Percentiles rank a stretch among this genome's conserved stretches.
Evolutionary conservation across 2,113 vertebrate genomes (phyloP).

Genomic region (Lepisosteus oculatus): DNA sequence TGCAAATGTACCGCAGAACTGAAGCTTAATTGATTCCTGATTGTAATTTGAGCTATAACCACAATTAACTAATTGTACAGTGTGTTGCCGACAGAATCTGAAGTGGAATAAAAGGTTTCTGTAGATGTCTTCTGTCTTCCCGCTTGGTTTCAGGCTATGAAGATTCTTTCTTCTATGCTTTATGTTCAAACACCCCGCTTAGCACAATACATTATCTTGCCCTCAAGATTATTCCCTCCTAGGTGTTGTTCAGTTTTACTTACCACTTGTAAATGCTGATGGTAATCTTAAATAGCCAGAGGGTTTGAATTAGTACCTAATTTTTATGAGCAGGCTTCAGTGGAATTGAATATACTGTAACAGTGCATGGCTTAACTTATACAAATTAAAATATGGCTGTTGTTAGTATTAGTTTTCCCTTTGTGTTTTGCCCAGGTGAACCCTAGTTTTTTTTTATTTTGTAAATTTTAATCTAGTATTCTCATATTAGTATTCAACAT

Average conservation of each 20-base stretch:
- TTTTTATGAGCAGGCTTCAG: not conserved
- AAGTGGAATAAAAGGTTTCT: no score
- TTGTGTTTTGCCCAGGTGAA: not conserved
- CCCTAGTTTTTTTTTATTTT: no score
- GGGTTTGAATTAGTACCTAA: not conserved
- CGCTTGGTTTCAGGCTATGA: no score
- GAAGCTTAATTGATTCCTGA: no score
- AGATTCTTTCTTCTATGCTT: no score
- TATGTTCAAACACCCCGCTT: no score
- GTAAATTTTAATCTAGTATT: no score
- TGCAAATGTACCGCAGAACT: no score
- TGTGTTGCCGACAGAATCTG: no score
- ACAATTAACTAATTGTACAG: no score
- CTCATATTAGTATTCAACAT: not conserved
- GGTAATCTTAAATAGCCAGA: not conserved
- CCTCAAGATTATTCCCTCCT: not conserved
- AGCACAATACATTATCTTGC: not conserved
- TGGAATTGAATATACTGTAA: not conserved
- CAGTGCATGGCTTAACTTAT: not conserved
- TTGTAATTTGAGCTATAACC: no score
- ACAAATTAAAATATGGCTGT: not conserved
- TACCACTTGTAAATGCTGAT: not conserved
- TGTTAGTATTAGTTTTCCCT: not conserved
- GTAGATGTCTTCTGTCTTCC: no score
- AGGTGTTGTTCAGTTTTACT: not conserved